These are phyloP conservation scores for Acanthoscelides obtectus DNA, from an alignment of 2,888 invertebrate species.

Conservation along the genomic window DNA sequence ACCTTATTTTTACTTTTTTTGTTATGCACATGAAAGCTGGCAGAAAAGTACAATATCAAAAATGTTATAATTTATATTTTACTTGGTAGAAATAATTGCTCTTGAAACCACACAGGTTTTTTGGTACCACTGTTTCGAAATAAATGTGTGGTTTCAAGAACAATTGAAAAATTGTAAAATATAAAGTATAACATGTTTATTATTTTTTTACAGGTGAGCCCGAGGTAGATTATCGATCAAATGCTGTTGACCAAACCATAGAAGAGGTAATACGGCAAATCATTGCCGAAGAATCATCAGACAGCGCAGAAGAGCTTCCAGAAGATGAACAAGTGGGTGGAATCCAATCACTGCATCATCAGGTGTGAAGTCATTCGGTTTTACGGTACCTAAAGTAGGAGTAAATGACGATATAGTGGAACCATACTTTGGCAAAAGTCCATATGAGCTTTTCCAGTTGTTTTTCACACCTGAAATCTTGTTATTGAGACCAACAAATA, in stretches of 20 bases:
- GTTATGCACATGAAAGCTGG: no score
- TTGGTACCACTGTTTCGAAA: no score
- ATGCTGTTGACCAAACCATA: slow-evolving; percentile 8
- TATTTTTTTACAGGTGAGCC: slow-evolving; percentile 8
- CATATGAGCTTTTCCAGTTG: slow-evolving; percentile 7
- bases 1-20: no score
- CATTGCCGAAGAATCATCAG: slow-evolving; percentile 5
- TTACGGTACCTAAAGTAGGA: slow-evolving; percentile 7
- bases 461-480: slow-evolving; percentile 7
- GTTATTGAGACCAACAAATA: no score
- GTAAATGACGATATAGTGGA: slow-evolving; percentile 7
- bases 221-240: slow-evolving; percentile 6
- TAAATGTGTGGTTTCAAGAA: no score
- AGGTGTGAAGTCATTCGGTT: slow-evolving; percentile 6
- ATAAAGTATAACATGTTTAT: no score
- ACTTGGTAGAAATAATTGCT: no score
- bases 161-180: no score
- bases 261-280: slow-evolving; percentile 6
- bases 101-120: no score
- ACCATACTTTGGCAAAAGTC: slow-evolving; percentile 8
- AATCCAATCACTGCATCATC: slow-evolving; percentile 7
- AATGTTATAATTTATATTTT: no score
- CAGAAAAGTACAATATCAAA: no score
- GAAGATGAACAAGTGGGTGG: slow-evolving; percentile 7
- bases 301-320: slow-evolving; percentile 7